Base-by-base conservation (phyloP, 1,140 invertebrate genomes). In the Acromyrmex charruanus region DNA sequence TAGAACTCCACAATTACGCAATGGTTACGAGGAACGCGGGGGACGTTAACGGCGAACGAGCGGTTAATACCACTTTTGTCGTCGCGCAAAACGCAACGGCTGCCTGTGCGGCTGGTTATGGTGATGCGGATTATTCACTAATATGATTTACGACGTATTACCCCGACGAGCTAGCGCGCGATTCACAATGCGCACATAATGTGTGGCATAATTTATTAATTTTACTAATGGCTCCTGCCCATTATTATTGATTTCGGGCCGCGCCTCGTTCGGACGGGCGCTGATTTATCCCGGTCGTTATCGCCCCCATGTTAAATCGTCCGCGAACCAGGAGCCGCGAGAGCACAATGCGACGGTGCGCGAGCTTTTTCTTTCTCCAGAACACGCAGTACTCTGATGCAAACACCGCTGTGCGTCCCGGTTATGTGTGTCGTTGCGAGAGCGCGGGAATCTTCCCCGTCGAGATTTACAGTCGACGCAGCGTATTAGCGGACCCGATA, bases 51-150 rank as follows among this genome's bases (percentile, higher is more conserved):
- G 80, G 39, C 69, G 39, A 61, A 59, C 55, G 81, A 77, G 51
- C 84, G 84, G 81, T 88, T 88, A 88, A 88, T 85, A 81, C 85
- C 88, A 92, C 88, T 91, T 92, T 92, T 92, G 91, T 86, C 81
- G 86, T 86, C 59, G 63, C 81, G 88, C 81, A 82, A 91, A 89
- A 88, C 88, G 88, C 65, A 89, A 74, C 87, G 89, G 88, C 91
- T 91, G 90, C 90, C 87, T 88, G 87, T 88, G 65, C 92, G 88
- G 88, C 92, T 91, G 92, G 93, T 93, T 92, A 92, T 93, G 92
- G 93, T 95, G 94, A 95, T 95, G 94, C 94, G 94, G 94, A 95
- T 95, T 95, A 95, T 95, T 95, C 94, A 95, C 94, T 95, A 95
- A 95, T 95, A 95, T 95, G 95, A 95, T 95, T 95, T 95, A 95